These are phyloP conservation scores for Tokudaia tokunoshimensis DNA, from an alignment of 2,797 vertebrate genomes.

Conservation along the genomic window DNA sequence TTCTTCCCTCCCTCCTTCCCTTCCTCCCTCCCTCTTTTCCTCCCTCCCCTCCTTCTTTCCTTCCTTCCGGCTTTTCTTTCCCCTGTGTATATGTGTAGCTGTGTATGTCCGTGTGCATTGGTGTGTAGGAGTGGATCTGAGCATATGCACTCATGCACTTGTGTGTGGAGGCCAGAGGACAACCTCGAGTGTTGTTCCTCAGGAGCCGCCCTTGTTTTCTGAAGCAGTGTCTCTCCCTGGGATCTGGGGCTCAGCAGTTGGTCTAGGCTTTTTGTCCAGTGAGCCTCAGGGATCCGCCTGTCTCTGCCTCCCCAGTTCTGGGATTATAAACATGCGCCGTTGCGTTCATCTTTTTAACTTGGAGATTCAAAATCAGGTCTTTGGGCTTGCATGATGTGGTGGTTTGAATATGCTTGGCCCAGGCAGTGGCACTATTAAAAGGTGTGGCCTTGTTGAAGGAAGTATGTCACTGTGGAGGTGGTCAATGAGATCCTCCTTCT, in stretches of 20 bases:
- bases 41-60: too few species aligned
- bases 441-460: neutral
- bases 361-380: neutral
- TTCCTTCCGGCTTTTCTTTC: too few species aligned
- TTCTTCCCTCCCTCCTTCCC: rapidly evolving
- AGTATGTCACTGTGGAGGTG: neutral
- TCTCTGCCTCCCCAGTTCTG: neutral
- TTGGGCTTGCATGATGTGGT: neutral
- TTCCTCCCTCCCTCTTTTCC: too few species aligned
- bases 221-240: neutral
- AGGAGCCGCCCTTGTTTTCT: neutral
- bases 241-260: neutral
- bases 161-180: neutral
- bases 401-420: neutral
- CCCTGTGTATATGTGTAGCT: neutral
- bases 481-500: neutral
- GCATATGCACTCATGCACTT: neutral
- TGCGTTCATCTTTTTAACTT: neutral
- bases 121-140: neutral
- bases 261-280: neutral
- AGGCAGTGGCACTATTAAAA: neutral
- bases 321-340: neutral
- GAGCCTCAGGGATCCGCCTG: neutral
- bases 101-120: neutral
- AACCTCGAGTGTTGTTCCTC: neutral